These are phyloP conservation scores for Penelope pileata DNA, from an alignment of 2,113 vertebrate species.

Conservation along the genomic window DNA sequence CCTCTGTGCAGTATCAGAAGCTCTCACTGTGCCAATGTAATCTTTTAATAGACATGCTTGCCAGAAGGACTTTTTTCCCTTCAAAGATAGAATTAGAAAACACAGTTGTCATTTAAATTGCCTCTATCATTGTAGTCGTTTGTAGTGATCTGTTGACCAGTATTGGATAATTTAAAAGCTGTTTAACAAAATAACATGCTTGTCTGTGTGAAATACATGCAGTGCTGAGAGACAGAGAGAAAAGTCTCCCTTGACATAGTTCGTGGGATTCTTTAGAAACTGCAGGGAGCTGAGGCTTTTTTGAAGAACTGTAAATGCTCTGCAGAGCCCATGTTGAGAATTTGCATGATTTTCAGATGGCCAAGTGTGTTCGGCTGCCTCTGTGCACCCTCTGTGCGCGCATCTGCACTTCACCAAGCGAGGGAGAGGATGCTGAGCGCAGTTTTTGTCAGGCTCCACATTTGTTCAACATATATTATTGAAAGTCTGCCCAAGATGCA, in stretches of 20 bases:
- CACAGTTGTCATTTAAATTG: constrained; percentile 65
- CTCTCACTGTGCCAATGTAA: constrained; percentile 26
- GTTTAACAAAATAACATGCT: constrained; percentile 57
- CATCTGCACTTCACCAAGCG: neutral
- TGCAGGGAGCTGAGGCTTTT: constrained; percentile 50
- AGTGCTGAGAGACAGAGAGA: neutral
- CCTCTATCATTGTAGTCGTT: constrained; percentile 37
- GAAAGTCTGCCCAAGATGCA: constrained; percentile 34
- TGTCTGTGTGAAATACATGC: constrained; percentile 50
- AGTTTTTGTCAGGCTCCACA: neutral
- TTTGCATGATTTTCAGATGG: constrained; percentile 40
- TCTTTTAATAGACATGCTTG: constrained; percentile 64
- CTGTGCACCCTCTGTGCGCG: neutral
- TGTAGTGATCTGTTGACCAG: constrained; percentile 48
- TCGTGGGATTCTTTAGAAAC: neutral
- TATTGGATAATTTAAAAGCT: constrained; percentile 59
- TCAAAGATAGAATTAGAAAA: constrained; percentile 47
- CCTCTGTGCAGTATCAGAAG: constrained; percentile 28
- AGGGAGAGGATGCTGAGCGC: neutral
- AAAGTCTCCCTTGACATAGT: neutral
- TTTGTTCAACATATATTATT: constrained; percentile 46
- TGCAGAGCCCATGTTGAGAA: neutral
- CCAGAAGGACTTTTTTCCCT: constrained; percentile 50
- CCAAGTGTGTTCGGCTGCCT: constrained; percentile 24
- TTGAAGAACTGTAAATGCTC: constrained; percentile 14